A percentile compares a stretch with the other conserved stretches of the same genome.
Evolutionary conservation across 2,797 vertebrate genomes (phyloP).

Genomic region (Coluber constrictor): DNA sequence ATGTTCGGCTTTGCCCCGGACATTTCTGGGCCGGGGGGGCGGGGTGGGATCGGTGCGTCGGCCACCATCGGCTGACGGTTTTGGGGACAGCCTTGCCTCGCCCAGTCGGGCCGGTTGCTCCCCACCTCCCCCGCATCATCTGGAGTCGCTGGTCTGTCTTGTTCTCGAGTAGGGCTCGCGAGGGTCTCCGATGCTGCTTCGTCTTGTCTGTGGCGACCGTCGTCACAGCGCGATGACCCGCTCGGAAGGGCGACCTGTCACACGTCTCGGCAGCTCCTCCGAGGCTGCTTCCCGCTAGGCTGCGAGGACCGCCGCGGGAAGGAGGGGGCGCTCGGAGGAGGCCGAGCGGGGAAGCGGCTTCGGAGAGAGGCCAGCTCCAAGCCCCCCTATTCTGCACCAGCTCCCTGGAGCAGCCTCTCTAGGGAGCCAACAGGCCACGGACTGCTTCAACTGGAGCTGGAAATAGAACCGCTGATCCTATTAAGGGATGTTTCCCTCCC

Average conservation of each 20-base stretch:
- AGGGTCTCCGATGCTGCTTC: not conserved
- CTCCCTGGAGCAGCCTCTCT: not conserved
- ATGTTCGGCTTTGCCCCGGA: not conserved
- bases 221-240: not conserved
- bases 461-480: conserved; percentile 16
- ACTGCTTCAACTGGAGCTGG: not conserved
- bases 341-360: not conserved
- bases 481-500: not conserved
- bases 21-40: not conserved
- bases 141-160: not conserved
- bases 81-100: not conserved
- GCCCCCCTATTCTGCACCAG: not conserved
- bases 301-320: not conserved
- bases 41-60: not conserved
- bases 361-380: not conserved
- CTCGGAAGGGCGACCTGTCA: not conserved
- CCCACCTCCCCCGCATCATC: not conserved
- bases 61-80: not conserved
- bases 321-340: not conserved
- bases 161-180: not conserved
- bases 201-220: not conserved
- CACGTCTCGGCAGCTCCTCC: not conserved
- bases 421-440: not conserved
- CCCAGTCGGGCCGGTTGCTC: too few species aligned
- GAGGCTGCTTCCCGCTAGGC: not conserved